Base-by-base conservation (phyloP, 2,888 invertebrate genomes). In the Oligia latruncula region DNA sequence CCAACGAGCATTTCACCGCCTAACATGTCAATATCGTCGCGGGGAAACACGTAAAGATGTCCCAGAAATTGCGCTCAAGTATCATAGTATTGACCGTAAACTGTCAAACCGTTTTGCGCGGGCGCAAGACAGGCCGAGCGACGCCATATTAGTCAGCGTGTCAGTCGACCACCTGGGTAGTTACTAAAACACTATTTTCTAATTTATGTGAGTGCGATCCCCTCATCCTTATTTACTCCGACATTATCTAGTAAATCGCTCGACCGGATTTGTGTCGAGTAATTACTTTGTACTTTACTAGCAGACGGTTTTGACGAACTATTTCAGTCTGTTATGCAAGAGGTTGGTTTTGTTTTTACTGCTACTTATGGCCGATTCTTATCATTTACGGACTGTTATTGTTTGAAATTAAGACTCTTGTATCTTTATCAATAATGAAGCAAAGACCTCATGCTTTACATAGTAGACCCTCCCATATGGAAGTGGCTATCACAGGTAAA, bases 171-270 rank as follows among this genome's bases (percentile, higher is more conserved):
- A 89, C 87, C 84, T 85, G 89, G 86, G 87, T 83, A 87, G 90
- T 89, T 84, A 88, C 87, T 87, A 89, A 89, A 91, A 90, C 90
- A 88, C 87, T 76, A 86, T 88, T 91, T 92, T 92, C 91, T 92
- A 91, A 91, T 90, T 90, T 89, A 89, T 88, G 77, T 81, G 77
- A 88, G 67, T 80, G 66, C 80, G 74, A 81, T 85, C 78, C 84
- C 71, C 74, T 77, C 85, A 82, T 82, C 83, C 83, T 88, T 81
- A 87, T 87, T 80, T 82, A 86, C 79, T 84, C 66, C 66, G 81
- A 84, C 84, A 72, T 81, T 88, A 86, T 88, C 88, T 77, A 71
- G 74, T 76, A 83, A 86, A 88, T 88, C 82, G 79, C 72, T 55
- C 15, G 66, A 78, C 77, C 73, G 77, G 88, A 88, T 71, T 72